Evolutionary conservation across 2,888 invertebrate species (phyloP).

Genomic region (Orchestes rusci): DNA sequence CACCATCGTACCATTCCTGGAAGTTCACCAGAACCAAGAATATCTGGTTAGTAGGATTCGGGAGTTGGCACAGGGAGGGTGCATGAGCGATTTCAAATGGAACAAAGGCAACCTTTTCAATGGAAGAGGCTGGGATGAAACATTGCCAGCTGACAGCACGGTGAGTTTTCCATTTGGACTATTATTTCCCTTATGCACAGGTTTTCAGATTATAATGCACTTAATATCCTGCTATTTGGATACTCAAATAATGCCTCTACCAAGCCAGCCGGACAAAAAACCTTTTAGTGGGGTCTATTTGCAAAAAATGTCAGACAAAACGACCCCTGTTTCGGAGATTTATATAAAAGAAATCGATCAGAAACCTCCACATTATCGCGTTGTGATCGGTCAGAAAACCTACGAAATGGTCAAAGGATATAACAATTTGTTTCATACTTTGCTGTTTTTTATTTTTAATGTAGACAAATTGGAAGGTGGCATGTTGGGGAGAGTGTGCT

Average conservation of each 20-base stretch:
- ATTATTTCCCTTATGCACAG: too few relatives aligned
- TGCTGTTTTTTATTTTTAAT: constrained; percentile 72
- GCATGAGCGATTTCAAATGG: constrained; percentile 86
- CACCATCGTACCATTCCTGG: constrained; percentile 70
- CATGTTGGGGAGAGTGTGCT: constrained; percentile 68
- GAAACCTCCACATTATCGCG: constrained; percentile 66
- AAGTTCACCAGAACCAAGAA: constrained; percentile 75
- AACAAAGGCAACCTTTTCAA: constrained; percentile 68
- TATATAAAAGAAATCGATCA: constrained; percentile 56
- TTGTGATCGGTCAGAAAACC: constrained; percentile 58
- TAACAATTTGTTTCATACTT: constrained; percentile 81
- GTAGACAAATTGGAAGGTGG: constrained; percentile 67
- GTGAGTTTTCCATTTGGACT: too few relatives aligned
- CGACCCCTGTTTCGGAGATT: constrained; percentile 46
- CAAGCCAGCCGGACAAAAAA: constrained; percentile 57
- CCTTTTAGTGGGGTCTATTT: constrained; percentile 54
- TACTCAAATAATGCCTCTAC: constrained; percentile 62
- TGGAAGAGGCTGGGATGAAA: constrained; percentile 72
- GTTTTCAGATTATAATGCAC: constrained; percentile 80
- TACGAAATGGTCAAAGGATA: constrained; percentile 68
- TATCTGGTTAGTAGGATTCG: constrained; percentile 74
- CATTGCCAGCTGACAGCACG: constrained; percentile 80
- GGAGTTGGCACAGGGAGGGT: constrained; percentile 74
- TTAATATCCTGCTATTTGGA: constrained; percentile 82
- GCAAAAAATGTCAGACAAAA: constrained; percentile 45